These are phyloP conservation scores for Pelecanoides urinatrix DNA, from an alignment of 2,113 vertebrate species.

Conservation along the genomic window DNA sequence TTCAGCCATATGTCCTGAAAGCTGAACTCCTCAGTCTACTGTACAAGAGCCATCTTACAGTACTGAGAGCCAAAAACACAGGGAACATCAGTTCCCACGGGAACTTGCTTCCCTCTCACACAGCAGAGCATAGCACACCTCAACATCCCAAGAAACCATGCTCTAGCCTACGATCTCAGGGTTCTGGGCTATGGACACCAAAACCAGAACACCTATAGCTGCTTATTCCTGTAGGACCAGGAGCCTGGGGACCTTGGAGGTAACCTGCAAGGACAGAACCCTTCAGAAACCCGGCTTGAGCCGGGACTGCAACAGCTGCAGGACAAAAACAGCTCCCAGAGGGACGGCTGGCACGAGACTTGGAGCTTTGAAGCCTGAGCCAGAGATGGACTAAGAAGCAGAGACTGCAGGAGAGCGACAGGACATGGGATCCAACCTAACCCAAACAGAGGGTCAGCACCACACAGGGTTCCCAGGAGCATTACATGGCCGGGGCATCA, in stretches of 20 bases:
- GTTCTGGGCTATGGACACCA: background rate
- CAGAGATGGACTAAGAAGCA: background rate
- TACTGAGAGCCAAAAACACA: background rate
- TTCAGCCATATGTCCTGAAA: background rate
- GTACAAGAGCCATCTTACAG: background rate
- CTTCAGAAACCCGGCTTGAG: background rate
- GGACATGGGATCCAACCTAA: background rate
- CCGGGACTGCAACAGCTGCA: background rate
- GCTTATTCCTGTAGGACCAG: background rate
- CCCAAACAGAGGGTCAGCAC: background rate
- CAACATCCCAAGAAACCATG: background rate
- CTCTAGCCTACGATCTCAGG: background rate
- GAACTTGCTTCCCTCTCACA: background rate
- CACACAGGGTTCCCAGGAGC: background rate
- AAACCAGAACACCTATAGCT: background rate
- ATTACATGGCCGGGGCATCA: background rate
- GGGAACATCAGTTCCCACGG: background rate
- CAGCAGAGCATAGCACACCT: background rate
- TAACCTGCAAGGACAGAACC: background rate
- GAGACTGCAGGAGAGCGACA: background rate
- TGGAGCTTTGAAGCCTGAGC: background rate
- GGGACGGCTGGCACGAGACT: background rate
- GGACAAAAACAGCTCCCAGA: slow-evolving; percentile 15
- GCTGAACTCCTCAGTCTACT: background rate
- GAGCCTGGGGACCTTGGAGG: background rate